A percentile compares a stretch with the other conserved stretches of the same genome.
phyloP scores from a whole-genome alignment of 2,888 invertebrate genomes.

The Campopleginae sp. region DNA sequence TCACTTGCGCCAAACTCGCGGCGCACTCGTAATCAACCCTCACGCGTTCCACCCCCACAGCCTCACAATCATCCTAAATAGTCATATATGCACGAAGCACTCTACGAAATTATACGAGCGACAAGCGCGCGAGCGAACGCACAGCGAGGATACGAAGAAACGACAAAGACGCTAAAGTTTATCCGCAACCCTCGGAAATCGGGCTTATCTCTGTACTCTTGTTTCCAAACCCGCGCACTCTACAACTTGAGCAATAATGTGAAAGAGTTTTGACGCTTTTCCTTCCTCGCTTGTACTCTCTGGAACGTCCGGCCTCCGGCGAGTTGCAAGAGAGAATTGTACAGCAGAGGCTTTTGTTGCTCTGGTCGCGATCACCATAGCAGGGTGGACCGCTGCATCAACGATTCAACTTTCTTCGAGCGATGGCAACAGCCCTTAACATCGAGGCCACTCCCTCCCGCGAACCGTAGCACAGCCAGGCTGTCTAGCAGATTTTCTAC shows the following conservation, averaged over 20 bases:
- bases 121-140: constrained; percentile 19
- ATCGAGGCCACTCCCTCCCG: constrained; percentile 55
- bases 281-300: background rate
- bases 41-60: constrained; percentile 35
- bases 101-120: constrained; percentile 51
- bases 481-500: background rate
- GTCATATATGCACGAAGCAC: constrained; percentile 12
- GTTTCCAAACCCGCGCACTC: constrained; percentile 36
- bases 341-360: background rate
- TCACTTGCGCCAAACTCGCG: constrained; percentile 64
- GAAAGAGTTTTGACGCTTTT: constrained; percentile 17
- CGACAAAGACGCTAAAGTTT: constrained; percentile 16
- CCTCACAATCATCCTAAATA: constrained; percentile 13
- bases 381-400: constrained; percentile 50
- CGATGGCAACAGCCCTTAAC: constrained; percentile 13
- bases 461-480: background rate
- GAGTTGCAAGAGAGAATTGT: constrained; percentile 1
- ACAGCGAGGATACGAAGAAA: constrained; percentile 12
- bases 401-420: constrained; percentile 20
- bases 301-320: too few species aligned
- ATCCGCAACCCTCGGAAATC: constrained; percentile 33
- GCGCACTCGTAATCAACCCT: constrained; percentile 63
- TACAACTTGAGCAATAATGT: constrained; percentile 19
- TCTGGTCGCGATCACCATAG: constrained; percentile 26
- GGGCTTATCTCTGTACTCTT: constrained; percentile 49